Conservation (phyloP, 2,113 vertebrate genomes). For the Plectropomus leopardus region DNA sequence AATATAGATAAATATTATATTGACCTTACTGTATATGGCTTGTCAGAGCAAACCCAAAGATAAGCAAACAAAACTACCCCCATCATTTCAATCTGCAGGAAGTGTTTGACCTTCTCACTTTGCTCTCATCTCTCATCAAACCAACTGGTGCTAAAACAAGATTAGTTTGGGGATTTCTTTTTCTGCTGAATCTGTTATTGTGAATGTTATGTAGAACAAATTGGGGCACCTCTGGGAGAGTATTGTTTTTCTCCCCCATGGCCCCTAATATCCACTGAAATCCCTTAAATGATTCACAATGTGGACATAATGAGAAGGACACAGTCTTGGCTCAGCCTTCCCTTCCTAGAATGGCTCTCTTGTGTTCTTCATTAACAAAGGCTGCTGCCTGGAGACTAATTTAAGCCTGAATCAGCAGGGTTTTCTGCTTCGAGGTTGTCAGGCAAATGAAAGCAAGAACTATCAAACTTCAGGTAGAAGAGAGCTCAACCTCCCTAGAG, state of each 20-base stretch:
- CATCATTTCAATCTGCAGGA: constrained; percentile 6
- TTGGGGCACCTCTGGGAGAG: neutral
- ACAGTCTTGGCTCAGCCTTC: constrained; percentile 23
- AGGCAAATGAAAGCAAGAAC: constrained; percentile 20
- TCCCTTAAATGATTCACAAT: constrained; percentile 28
- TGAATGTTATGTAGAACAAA: constrained; percentile 1
- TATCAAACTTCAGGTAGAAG: constrained; percentile 21
- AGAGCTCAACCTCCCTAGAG: neutral
- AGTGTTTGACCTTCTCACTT: constrained; percentile 38
- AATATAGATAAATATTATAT: too few species aligned
- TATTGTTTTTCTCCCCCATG: neutral
- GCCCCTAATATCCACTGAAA: constrained; percentile 6
- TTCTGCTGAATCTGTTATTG: neutral
- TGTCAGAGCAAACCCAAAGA: neutral
- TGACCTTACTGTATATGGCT: neutral
- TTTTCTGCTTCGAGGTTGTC: neutral
- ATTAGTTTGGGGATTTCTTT: neutral
- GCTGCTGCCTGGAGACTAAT: constrained; percentile 42
- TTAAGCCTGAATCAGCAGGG: constrained; percentile 27
- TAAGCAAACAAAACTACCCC: constrained; percentile 1
- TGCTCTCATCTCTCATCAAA: constrained; percentile 3
- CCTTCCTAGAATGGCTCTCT: constrained; percentile 19
- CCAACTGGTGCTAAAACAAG: neutral
- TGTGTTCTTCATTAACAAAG: constrained; percentile 49
- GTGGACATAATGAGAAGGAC: constrained; percentile 41